Conservation (phyloP, 2,113 vertebrate species). For the Thomomys bottae region DNA sequence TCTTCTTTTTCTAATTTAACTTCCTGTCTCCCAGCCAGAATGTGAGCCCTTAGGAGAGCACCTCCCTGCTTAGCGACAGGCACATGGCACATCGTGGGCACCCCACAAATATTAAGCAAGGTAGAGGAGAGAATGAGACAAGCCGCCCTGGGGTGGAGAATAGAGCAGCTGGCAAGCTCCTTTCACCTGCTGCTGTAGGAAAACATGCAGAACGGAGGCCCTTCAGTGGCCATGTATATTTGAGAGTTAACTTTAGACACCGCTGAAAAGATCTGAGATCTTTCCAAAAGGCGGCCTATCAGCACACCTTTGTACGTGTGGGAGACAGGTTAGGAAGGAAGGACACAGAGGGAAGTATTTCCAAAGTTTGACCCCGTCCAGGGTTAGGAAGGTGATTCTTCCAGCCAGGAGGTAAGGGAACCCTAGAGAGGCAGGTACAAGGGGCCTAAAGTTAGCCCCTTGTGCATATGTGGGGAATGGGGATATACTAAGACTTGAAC, state of each 20-base stretch:
- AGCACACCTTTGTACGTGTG: not conserved
- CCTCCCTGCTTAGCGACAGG: not conserved
- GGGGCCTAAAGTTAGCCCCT: not conserved
- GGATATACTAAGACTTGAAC: too few species aligned
- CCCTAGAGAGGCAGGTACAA: not conserved
- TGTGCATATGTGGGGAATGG: too few species aligned
- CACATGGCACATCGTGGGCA: accelerated
- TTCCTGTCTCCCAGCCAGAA: not conserved
- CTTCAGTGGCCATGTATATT: not conserved
- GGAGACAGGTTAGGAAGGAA: not conserved
- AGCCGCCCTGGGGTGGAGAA: slow-evolving; percentile 62
- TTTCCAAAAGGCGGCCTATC: not conserved
- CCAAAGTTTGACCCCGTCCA: not conserved
- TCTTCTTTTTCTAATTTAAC: not conserved
- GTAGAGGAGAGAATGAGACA: slow-evolving; percentile 54
- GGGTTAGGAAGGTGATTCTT: not conserved
- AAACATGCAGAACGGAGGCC: not conserved
- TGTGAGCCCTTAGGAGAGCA: too few species aligned
- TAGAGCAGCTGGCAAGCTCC: slow-evolving; percentile 59
- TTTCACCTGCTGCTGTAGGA: slow-evolving; percentile 60
- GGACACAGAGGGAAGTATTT: not conserved
- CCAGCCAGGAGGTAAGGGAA: not conserved
- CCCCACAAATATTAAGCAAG: not conserved
- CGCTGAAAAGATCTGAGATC: not conserved
- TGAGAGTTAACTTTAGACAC: not conserved